These are phyloP conservation scores for Lithobates pipiens DNA, from an alignment of 2,797 vertebrate species.

Conservation along the genomic window DNA sequence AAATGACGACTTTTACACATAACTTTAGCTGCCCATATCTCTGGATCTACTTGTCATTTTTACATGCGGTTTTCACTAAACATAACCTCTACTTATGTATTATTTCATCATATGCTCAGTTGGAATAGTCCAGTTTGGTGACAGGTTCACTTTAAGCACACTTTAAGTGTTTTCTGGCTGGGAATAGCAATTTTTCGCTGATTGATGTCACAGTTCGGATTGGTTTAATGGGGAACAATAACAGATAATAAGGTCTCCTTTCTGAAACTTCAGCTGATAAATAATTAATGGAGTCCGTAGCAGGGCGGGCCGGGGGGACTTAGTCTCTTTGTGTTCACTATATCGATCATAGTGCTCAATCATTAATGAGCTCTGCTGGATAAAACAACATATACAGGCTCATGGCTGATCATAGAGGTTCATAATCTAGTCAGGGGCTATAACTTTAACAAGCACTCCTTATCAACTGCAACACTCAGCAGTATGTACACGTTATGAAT, in stretches of 20 bases:
- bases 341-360: constrained; percentile 79
- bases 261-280: constrained; percentile 68
- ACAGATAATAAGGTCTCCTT: constrained; percentile 40
- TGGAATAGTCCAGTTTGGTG: too few species aligned
- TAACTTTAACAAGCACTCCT: neutral
- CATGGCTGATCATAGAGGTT: neutral
- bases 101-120: too few species aligned
- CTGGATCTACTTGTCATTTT: too few species aligned
- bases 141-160: too few species aligned
- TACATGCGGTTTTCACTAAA: too few species aligned
- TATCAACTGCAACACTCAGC: neutral
- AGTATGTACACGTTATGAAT: neutral
- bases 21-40: too few species aligned
- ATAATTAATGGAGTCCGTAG: constrained; percentile 73
- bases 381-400: constrained; percentile 5
- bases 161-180: too few species aligned
- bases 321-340: constrained; percentile 67
- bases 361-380: constrained; percentile 73
- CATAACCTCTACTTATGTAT: too few species aligned
- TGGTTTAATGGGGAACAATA: neutral
- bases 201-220: neutral
- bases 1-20: too few species aligned
- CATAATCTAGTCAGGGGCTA: neutral
- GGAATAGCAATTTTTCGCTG: too few species aligned
- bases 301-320: constrained; percentile 70